Base-by-base conservation (phyloP, 92 coral and sea anemone species). In the Palythoa heliodiscus region DNA sequence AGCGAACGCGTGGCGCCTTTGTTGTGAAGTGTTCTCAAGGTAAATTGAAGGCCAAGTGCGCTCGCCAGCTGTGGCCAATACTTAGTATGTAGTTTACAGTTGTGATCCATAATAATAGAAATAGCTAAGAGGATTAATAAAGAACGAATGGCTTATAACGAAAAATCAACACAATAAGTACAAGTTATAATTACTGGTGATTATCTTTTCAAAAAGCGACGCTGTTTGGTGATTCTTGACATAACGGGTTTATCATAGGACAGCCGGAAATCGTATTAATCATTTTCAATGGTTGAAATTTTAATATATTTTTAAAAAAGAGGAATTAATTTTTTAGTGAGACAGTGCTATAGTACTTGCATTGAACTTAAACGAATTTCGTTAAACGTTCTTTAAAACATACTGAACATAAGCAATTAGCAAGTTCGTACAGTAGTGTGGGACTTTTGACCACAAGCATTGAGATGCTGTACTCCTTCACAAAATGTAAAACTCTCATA, bases 1-100 rank as follows among this genome's bases (percentile, higher is more conserved):
- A 4, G 73, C 63, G 63, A 63, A 66, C 61, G 84, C 66, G 63
- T 16, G 84, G 84, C 84, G 84, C 84, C 84, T 11, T 80, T 80
- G 74, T 54, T 53, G 39, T 25, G 48, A 54, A 24, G 81, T 14
- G 63, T 53, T 76, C 63, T 66, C 74, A 63, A 69, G 47, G 19
- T 12, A 69, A 69, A 69, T 19, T 69, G 16, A 22, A 47, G 60
- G 40, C 24, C 53, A 43, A 67, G 84, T 43, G 74, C 24, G 52
- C 5, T 43, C 13, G 15, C 6, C 58, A 80, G 12, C 81, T 54
- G 81, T 22, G 58, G 67, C 80, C 63, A 75, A 75, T 53, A 75
- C 80, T 16, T 20, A 9, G 71, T 7, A 39, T n/a, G 71, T 71
- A 43, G 17, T 47, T 74, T 47, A 74, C 57, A 4, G 78, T 74